Base-by-base conservation (phyloP, 53 echinoderm and acorn worm genomes). In the Apostichopus leukothele region DNA sequence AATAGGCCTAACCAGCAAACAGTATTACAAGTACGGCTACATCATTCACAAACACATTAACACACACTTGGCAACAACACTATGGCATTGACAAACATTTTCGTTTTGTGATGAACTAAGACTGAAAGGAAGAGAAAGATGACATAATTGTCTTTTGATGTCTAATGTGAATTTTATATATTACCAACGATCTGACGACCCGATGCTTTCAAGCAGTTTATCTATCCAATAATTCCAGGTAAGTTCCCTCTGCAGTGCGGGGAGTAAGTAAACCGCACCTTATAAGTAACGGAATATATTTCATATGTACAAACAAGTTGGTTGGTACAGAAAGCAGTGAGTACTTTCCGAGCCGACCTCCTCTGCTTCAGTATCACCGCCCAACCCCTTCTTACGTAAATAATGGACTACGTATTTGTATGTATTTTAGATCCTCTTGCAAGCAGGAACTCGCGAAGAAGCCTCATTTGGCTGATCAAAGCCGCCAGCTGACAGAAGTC, bases 261-360 rank as follows among this genome's bases (percentile, higher is more conserved):
- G 54, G 81, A 55, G 81, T 59, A 81, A 59, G 81, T 81, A 18
- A 81, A 81, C 81, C 81, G 81, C 81, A 81, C 81, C 81, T 81
- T 81, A 59, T 55, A 59, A 71, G 81, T 81, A 81, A 81, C 81
- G 81, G 81, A 53, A 81, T 59, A 55, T 59, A 81, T 81, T 81
- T 55, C 81, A 81, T 55, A 81, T 18, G 71, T 71, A 52, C 79
- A 54, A 52, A 79, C 53, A 79, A 53, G 51, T 54, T 71, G 71
- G 71, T 71, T 71, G 71, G 18, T 71, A 71, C 71, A 71, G 18
- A 71, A 19, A n/a, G 71, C 71, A 16, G 71, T 71, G 71, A n/a
- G 71, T 71, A 16, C 18, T 71, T 71, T 6, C 71, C 3, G 74
- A 25, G 6, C 11, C 11, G 11, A 19, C 8, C 74, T 23, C 74